Percentiles rank a stretch among this genome's conserved stretches.
Evolutionary conservation across 2,888 invertebrate genomes (phyloP).

Genomic region (Epistrophe grossulariae): DNA sequence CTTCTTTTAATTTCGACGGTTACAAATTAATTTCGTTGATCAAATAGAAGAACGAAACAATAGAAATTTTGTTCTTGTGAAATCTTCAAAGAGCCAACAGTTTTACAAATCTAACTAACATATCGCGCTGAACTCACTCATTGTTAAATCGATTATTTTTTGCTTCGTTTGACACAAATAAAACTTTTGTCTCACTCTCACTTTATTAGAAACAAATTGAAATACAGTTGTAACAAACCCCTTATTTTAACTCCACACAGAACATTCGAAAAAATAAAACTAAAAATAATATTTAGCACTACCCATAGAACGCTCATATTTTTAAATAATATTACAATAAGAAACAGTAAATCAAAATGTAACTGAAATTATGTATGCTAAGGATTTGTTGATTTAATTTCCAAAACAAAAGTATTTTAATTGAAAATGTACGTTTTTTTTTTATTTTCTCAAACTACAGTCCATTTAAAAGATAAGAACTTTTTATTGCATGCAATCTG

Average conservation of each 20-base stretch:
- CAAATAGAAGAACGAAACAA: too few species aligned
- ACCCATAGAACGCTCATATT: constrained; percentile 51
- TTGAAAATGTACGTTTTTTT: background rate
- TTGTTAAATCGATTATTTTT: too few species aligned
- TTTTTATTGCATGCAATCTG: constrained; percentile 57
- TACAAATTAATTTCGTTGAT: too few species aligned
- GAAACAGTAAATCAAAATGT: constrained; percentile 81
- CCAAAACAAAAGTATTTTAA: constrained; percentile 8
- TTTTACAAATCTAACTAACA: too few species aligned
- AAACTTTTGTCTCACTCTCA: too few species aligned
- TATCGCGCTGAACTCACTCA: too few species aligned
- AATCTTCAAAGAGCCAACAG: too few species aligned
- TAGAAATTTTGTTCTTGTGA: too few species aligned
- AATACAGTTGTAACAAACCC: too few species aligned
- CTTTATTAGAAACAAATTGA: too few species aligned
- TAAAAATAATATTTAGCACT: constrained; percentile 55
- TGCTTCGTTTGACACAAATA: too few species aligned
- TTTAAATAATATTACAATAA: constrained; percentile 44
- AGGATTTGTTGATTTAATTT: constrained; percentile 35
- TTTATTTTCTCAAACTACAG: constrained; percentile 42
- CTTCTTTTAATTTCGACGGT: too few species aligned
- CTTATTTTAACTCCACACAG: constrained; percentile 7
- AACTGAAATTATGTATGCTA: constrained; percentile 76
- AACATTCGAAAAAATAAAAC: constrained; percentile 31
- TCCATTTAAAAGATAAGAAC: constrained; percentile 42